Evolutionary conservation across 2,888 invertebrate species (phyloP), one percentile per base, ranked within the genome.

Genomic region (Siphonodentalium dalli): DNA sequence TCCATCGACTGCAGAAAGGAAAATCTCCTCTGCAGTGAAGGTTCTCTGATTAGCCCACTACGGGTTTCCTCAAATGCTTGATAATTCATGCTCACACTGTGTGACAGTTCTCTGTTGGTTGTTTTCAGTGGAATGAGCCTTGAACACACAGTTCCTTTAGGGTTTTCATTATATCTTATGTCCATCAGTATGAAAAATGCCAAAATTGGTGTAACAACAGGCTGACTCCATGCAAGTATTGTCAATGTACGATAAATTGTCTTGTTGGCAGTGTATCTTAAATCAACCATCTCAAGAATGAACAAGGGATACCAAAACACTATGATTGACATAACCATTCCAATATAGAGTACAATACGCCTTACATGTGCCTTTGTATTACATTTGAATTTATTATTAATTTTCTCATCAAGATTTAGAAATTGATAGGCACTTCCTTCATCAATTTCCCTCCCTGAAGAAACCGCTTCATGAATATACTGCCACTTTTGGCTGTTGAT

Each of bases 281-380:
- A 76, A 61, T 83, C 82, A 18, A 78, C 63, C 60, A 92, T 84
- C 2, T 92, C 92, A 68, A 92, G 90, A 66, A 92, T 87, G 83
- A 93, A 93, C 61, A 93, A 84, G 13, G 93, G 93, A 60, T 92
- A 92, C 93, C 93, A 93, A 83, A 92, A 93, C 46, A 92, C 85
- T 37, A 92, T 87, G 81, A 92, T 93, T 11, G 72, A 65, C 8
- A 67, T 54, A 3, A 74, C 74, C 68, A 79, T 69, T 7, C 60
- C 48, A 35, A 75, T 61, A 41, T 72, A 62, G n/a, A 73, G 60
- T 8, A 61, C 55, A 15, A 72, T 66, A 20, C 73, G 55, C 6
- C 72, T 44, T 29, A 72, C 56, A 49, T 72, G 71, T 31, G 68
- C 56, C 29, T 66, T 56, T 18, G 64, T 61, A 43, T 67, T 57